These are phyloP conservation scores for Frankliniella fusca DNA, from an alignment of 2,888 invertebrate genomes.

Conservation along the genomic window DNA sequence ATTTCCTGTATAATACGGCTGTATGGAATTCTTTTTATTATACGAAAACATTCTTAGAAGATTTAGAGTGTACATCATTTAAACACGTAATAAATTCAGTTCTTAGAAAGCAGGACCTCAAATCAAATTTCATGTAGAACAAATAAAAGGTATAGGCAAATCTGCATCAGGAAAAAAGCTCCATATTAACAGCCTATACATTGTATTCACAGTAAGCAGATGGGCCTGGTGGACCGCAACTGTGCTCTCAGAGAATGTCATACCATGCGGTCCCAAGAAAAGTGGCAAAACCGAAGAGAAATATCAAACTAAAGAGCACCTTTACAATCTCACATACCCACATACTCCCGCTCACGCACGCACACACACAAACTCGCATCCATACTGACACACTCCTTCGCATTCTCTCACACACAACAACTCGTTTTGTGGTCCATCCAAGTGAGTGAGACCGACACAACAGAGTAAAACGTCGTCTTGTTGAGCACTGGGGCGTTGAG, in stretches of 20 bases:
- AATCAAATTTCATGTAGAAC: background rate
- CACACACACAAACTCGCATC: background rate
- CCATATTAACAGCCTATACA: constrained; percentile 6
- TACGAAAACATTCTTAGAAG: too few species aligned
- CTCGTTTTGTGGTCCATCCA: background rate
- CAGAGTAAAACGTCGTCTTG: background rate
- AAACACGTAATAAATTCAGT: too few species aligned
- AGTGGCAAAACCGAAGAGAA: background rate
- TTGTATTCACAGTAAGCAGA: background rate
- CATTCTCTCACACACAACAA: background rate
- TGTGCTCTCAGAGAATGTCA: too few species aligned
- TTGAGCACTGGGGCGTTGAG: background rate
- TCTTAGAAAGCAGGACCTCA: too few species aligned
- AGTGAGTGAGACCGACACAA: background rate
- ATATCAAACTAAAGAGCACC: background rate
- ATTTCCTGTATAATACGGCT: too few species aligned
- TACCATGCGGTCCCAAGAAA: background rate
- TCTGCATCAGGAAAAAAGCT: background rate
- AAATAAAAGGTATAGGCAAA: background rate
- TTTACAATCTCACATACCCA: background rate
- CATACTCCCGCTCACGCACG: background rate
- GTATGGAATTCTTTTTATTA: too few species aligned
- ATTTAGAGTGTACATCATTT: too few species aligned
- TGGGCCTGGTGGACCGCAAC: background rate
- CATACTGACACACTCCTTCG: background rate